Conservation (phyloP, 2,113 vertebrate genomes). For the Notarius quadriscutis region DNA sequence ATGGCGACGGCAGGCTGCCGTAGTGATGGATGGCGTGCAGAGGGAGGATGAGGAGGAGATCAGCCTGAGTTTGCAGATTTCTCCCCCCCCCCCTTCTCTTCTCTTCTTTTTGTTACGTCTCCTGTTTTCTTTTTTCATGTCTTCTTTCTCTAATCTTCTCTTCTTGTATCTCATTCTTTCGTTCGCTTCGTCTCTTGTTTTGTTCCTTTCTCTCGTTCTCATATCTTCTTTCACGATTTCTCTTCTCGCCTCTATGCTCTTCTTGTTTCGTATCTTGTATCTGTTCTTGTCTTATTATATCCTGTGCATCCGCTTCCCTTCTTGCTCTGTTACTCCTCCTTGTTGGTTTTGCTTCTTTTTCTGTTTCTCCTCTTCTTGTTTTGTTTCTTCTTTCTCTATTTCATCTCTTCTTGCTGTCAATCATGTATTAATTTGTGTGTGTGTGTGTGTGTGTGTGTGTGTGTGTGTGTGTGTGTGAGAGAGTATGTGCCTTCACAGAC, state of each 20-base stretch:
- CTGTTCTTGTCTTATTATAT: not conserved
- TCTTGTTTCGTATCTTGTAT: not conserved
- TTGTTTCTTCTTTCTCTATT: not conserved
- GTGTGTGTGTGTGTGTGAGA: slow-evolving; percentile 59
- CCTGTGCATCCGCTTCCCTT: not conserved
- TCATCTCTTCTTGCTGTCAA: slow-evolving; percentile 53
- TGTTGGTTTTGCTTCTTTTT: too few species aligned
- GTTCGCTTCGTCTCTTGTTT: not conserved
- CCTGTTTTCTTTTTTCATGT: not conserved
- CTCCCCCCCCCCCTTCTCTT: not conserved
- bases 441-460: slow-evolving; percentile 60
- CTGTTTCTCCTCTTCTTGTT: not conserved
- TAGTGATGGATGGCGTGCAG: slow-evolving; percentile 69
- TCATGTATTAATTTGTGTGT: slow-evolving; percentile 66
- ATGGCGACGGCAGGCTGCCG: slow-evolving; percentile 73
- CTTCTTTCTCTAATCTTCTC: not conserved
- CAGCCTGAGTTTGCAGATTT: not conserved
- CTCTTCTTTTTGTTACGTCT: not conserved
- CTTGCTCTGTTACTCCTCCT: not conserved
- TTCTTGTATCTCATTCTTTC: not conserved
- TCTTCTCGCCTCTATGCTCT: not conserved
- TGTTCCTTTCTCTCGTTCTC: not conserved
- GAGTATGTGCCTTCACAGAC: slow-evolving; percentile 50
- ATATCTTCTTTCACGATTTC: too few species aligned
- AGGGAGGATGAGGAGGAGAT: slow-evolving; percentile 49